Evolutionary conservation across 1,140 invertebrate species (phyloP), one percentile per base, ranked within the genome.

Genomic region (Drosophila serrata): DNA sequence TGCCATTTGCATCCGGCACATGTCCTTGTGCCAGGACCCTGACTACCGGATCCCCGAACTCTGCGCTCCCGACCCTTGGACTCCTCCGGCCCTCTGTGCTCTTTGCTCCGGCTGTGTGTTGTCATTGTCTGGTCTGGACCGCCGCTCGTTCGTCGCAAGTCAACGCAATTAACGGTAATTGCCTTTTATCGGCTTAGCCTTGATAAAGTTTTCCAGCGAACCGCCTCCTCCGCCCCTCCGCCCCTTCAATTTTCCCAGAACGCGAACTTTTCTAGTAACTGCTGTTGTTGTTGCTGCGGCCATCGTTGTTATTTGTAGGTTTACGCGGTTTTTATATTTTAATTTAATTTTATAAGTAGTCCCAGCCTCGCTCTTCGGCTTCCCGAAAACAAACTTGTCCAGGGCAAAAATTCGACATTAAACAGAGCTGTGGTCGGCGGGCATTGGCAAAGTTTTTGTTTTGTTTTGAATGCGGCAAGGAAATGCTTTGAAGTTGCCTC

Each of bases 141-240:
- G 49, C 64, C 68, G 42, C 59, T 39, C 53, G 60, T 61, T 56
- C 57, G 43, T 75, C 70, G 72, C 81, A 90, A 81, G 81, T 82
- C 85, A 90, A 90, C 85, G 85, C 85, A 90, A 90, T 90, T 90
- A 90, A 90, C 81, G 78, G 78, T 90, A 90, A 90, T 90, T 90
- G 85, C 85, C 85, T 90, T 90, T 90, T 90, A 90, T 90, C 85
- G 86, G 85, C 85, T 90, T 90, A 90, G 85, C 82, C 78, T 69
- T 90, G 85, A 90, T 90, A 90, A 79, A 90, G 69, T 90, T 87
- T 82, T 81, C 59, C 63, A 62, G 43, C 64, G 27, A 15, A 42
- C 39, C 55, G 39, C 15, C 24, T 24, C 33, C 33, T 9, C 42
- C 43, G 27, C 0, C 42, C 15, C 24, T 24, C 33, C 33, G 33